These are phyloP conservation scores for Prionace glauca DNA, from an alignment of 2,797 vertebrate species.

Conservation along the genomic window DNA sequence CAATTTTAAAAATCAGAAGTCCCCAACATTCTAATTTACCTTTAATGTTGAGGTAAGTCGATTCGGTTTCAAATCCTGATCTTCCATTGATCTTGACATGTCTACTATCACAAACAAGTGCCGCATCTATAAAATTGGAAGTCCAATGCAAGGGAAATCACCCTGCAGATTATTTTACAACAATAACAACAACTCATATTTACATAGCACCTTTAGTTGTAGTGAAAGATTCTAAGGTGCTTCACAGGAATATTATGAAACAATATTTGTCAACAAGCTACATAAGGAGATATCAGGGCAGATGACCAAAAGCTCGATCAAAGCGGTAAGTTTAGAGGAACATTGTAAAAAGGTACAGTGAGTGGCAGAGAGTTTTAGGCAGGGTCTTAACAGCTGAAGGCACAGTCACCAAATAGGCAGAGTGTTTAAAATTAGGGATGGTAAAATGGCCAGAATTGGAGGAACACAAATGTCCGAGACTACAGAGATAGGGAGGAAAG, in stretches of 20 bases:
- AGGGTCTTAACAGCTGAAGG: background rate
- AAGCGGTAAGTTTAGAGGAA: background rate
- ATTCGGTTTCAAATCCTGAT: constrained; percentile 90
- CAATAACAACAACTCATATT: background rate
- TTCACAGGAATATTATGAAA: background rate
- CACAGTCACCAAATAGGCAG: background rate
- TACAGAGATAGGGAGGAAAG: background rate
- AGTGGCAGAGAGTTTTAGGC: background rate
- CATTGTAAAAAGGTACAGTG: background rate
- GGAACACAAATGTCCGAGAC: background rate
- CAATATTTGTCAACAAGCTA: background rate
- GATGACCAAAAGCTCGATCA: background rate
- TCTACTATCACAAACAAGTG: constrained; percentile 87
- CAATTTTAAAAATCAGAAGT: background rate
- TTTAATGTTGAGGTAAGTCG: constrained; percentile 76
- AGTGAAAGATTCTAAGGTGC: background rate
- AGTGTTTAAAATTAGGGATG: background rate
- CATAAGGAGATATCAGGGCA: background rate
- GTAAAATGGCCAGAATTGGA: background rate
- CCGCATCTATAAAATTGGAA: constrained; percentile 72
- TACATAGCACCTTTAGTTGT: background rate
- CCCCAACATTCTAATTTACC: constrained; percentile 47
- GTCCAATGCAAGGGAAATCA: constrained; percentile 11
- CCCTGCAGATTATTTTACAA: background rate
- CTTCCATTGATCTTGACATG: constrained; percentile 93